Evolutionary conservation across 92 coral and sea anemone species (phyloP).

Genomic region (Bergia sp.): DNA sequence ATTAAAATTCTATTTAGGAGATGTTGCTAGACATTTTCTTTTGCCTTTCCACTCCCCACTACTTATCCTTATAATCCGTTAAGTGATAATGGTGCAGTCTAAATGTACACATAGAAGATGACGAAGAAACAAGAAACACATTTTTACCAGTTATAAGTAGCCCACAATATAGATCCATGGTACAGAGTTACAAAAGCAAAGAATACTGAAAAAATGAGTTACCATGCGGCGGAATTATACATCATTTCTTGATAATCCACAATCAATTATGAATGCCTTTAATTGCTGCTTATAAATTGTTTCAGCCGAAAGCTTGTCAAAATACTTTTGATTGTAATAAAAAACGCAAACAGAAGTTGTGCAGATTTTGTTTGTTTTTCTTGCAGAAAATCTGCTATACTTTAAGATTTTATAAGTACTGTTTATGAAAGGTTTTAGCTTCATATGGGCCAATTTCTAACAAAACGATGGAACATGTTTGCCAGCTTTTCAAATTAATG

Average conservation of each 20-base stretch:
- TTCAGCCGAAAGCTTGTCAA: not conserved
- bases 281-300: not conserved
- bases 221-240: not conserved
- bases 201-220: not conserved
- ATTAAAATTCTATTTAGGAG: too few species aligned
- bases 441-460: not conserved
- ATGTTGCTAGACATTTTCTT: not conserved
- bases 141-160: too few species aligned
- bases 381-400: not conserved
- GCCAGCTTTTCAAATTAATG: not conserved
- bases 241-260: not conserved
- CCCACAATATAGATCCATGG: not conserved
- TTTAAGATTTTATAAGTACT: too few species aligned
- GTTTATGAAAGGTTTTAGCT: not conserved
- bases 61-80: not conserved
- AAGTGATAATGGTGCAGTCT: not conserved
- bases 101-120: not conserved
- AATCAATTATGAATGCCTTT: not conserved
- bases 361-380: not conserved
- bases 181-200: not conserved
- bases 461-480: not conserved
- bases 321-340: not conserved
- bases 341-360: not conserved
- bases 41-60: not conserved
- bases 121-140: not conserved